Evolutionary conservation across 2,113 vertebrate species (phyloP), one percentile per base, ranked within the genome.

Genomic region (Plecturocebus donacophilus): DNA sequence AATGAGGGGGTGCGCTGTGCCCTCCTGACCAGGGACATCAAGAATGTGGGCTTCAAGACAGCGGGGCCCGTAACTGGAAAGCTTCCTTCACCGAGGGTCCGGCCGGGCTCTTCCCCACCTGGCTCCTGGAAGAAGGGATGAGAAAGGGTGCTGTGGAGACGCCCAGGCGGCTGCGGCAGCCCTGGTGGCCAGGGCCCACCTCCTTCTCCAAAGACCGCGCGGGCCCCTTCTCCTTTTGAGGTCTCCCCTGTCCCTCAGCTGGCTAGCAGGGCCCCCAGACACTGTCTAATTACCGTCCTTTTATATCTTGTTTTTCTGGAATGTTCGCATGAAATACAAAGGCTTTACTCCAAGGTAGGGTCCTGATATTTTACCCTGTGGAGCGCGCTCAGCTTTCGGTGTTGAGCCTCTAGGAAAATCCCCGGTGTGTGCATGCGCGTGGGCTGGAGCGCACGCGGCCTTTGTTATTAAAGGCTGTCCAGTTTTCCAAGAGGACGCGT

Each of bases 381-480:
- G 32, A 30, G 54, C 3, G 8, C 8, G 10, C 84, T 64, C 42
- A 1, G 49, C 27, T 0, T 42, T 1, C 49, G 80, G 38, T 25
- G 82, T 30, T 64, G 76, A 90, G 61, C 56, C 56, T 83, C 35
- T 14, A 20, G 81, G 38, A 61, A 30, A 25, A 42, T 1, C 27
- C 9, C 56, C 8, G 16, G 45, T 7, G 17, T 27, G 8, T 27
- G 66, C 45, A 9, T 27, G 73, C 6, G 1, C 3, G 81, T 14
- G 5, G 80, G 27, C 21, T 12, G 21, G 10, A 3, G 23, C 5
- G 3, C 2, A 0, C 5, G 0, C n/a, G 0, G 54, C 42, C 94
- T 83, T 94, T 94, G 56, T 40, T 94, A 58, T 61, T 23, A 92
- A 95, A 91, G 87, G 73, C 56, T n/a, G 30, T 0, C 0, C 85